phyloP scores from a whole-genome alignment of 2,797 vertebrate species.

The Neosilurus mollespiculum region DNA sequence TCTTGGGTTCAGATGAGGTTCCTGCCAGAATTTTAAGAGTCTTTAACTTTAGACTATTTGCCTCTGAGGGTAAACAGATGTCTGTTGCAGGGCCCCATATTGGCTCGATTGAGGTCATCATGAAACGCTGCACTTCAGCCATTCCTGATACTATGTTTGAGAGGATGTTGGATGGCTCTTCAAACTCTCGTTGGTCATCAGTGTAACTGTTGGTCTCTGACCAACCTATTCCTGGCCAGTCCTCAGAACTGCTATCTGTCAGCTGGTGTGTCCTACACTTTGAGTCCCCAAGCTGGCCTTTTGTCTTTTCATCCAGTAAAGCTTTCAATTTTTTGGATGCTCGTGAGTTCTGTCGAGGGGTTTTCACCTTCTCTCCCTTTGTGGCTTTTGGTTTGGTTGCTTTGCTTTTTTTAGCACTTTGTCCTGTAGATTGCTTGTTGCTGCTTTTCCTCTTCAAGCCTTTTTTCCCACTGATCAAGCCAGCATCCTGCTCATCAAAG shows the following conservation, averaged over 20 bases:
- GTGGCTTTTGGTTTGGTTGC: conserved; percentile 80
- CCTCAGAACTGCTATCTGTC: conserved; percentile 77
- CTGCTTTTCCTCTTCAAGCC: conserved; percentile 90
- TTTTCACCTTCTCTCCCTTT: conserved; percentile 91
- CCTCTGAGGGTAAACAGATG: conserved; percentile 87
- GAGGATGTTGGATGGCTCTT: conserved; percentile 97
- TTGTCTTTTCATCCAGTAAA: conserved; percentile 79
- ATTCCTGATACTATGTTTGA: conserved; percentile 99
- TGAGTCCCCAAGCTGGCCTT: conserved; percentile 74
- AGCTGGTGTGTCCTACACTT: conserved; percentile 71
- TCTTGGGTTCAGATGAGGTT: conserved; percentile 92
- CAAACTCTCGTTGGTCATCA: conserved; percentile 96
- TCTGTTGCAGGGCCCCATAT: conserved; percentile 91
- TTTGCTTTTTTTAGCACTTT: conserved; percentile 87
- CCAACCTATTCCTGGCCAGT: conserved; percentile 84
- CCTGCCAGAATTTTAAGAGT: conserved; percentile 98
- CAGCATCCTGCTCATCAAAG: conserved; percentile 84
- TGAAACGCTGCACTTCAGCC: conserved; percentile 98
- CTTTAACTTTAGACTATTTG: conserved; percentile 97
- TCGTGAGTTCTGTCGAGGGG: conserved; percentile 86
- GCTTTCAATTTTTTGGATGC: conserved; percentile 92
- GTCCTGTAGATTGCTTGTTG: conserved; percentile 82
- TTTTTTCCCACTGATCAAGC: conserved; percentile 81
- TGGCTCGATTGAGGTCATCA: conserved; percentile 99
- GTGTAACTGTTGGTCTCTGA: conserved; percentile 84